Percentiles rank a stretch among this genome's conserved stretches.
Conservation (phyloP, 2,888 invertebrate genomes). For the Leptopilina drosophilae region DNA sequence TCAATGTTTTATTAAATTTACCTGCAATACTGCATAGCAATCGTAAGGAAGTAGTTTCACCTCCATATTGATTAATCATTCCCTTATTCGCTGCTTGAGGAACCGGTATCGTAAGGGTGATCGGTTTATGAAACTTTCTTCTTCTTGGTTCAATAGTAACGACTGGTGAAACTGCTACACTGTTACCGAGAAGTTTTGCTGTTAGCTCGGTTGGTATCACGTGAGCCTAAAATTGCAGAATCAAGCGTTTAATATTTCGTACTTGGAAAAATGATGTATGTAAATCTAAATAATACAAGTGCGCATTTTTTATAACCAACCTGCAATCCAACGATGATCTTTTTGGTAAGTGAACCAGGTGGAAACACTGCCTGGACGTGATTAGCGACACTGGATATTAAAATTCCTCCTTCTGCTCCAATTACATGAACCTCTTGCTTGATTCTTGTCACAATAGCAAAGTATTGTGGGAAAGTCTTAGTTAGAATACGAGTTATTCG, state of each 20-base stretch:
- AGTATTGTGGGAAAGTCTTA: slow-evolving; percentile 98
- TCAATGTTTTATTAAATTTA: slow-evolving; percentile 69
- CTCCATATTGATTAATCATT: slow-evolving; percentile 91
- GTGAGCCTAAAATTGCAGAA: slow-evolving; percentile 84
- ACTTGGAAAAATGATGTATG: too few species aligned
- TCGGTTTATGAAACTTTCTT: slow-evolving; percentile 98
- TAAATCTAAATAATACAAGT: slow-evolving; percentile 43
- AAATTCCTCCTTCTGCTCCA: slow-evolving; percentile 98
- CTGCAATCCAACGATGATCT: slow-evolving; percentile 98
- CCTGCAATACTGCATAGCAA: slow-evolving; percentile 97
- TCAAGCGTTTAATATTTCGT: too few species aligned
- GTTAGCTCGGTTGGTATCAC: slow-evolving; percentile 91
- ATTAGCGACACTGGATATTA: slow-evolving; percentile 92
- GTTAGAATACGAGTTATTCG: slow-evolving; percentile 96
- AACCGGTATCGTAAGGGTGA: slow-evolving; percentile 95
- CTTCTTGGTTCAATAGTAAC: slow-evolving; percentile 98
- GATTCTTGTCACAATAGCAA: slow-evolving; percentile 96
- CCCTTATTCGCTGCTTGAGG: slow-evolving; percentile 81
- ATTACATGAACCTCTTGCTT: slow-evolving; percentile 98
- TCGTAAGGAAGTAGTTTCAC: slow-evolving; percentile 90
- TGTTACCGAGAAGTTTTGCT: slow-evolving; percentile 93
- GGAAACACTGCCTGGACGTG: slow-evolving; percentile 91
- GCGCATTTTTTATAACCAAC: slow-evolving; percentile 76
- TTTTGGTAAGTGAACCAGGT: slow-evolving; percentile 97
- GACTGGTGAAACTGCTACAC: slow-evolving; percentile 97